Percentiles rank a stretch among this genome's conserved stretches.
These are phyloP conservation scores for Eulemur coronatus DNA, from an alignment of 2,797 vertebrate genomes.

Conservation along the genomic window DNA sequence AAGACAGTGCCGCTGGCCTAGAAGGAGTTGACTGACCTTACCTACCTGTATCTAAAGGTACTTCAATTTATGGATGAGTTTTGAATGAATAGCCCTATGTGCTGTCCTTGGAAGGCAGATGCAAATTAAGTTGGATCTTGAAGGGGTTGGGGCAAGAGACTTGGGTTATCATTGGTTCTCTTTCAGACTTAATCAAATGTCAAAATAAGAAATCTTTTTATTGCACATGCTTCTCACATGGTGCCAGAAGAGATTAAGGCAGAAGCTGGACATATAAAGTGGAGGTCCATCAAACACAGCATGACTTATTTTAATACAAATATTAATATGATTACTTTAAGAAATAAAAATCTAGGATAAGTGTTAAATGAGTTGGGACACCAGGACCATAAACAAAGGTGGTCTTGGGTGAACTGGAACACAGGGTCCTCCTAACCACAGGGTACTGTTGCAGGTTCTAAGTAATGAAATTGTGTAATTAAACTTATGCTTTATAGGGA, in stretches of 20 bases:
- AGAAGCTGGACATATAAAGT: not conserved
- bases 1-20: not conserved
- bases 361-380: not conserved
- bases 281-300: not conserved
- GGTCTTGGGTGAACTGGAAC: not conserved
- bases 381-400: not conserved
- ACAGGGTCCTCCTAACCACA: not conserved
- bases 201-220: not conserved
- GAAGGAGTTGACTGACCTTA: not conserved
- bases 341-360: not conserved
- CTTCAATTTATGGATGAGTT: not conserved
- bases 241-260: not conserved
- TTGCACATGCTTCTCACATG: not conserved
- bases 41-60: not conserved
- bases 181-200: constrained; percentile 24
- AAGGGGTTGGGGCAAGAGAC: not conserved
- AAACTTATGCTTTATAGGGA: not conserved
- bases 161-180: not conserved
- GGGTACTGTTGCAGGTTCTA: not conserved
- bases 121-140: not conserved
- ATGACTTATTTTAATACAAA: not conserved
- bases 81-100: not conserved
- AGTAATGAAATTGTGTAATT: not conserved
- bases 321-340: not conserved
- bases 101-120: not conserved